phyloP scores from a whole-genome alignment of 2,113 vertebrate species.

The Callorhinus ursinus region DNA sequence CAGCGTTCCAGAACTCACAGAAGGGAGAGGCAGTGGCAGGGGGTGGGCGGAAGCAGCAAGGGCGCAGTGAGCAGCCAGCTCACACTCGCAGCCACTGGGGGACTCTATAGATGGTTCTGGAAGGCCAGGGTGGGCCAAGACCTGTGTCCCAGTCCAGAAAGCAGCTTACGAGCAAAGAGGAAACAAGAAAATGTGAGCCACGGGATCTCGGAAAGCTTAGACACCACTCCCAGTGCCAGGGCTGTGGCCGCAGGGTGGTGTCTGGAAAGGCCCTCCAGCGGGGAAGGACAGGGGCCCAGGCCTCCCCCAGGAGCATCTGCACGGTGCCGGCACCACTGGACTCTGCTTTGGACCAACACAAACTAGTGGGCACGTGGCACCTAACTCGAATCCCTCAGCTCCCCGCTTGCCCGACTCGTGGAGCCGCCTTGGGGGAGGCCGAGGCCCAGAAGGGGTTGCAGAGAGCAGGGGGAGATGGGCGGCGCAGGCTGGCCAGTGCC shows the following conservation, averaged over 20 bases:
- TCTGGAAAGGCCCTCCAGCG: background rate
- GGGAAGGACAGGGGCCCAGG: background rate
- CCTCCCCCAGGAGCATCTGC: background rate
- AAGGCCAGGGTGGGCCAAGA: background rate
- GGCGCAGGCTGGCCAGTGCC: background rate
- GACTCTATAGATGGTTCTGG: background rate
- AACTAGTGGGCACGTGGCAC: background rate
- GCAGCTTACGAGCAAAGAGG: background rate
- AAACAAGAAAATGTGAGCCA: background rate
- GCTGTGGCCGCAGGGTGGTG: fast-evolving
- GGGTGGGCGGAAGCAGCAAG: background rate
- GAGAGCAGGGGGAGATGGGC: background rate
- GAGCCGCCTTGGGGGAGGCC: background rate
- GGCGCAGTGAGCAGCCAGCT: too few relatives aligned
- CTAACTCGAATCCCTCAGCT: background rate
- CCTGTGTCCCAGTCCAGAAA: background rate
- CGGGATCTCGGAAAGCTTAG: background rate
- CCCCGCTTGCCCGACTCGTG: fast-evolving
- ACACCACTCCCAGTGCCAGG: fast-evolving
- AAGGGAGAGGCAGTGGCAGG: background rate
- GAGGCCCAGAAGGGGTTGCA: background rate
- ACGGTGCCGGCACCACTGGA: background rate
- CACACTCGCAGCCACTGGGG: fast-evolving
- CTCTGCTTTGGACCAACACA: background rate
- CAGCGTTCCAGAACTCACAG: background rate